Base-by-base conservation (phyloP, 2,888 invertebrate genomes). In the Drosophila eohydei region DNA sequence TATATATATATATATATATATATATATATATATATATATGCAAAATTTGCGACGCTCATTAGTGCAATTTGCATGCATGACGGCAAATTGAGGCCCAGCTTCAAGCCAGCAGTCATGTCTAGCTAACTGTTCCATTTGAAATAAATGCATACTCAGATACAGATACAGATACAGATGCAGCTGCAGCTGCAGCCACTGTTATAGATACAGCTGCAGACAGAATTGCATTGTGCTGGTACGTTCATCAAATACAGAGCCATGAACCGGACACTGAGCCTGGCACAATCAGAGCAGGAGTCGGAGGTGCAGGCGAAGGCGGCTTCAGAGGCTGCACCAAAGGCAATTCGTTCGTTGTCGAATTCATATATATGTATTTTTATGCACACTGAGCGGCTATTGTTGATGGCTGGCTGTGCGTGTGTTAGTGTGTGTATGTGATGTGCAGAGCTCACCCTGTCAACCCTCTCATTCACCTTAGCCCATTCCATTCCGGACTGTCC, bases 11-110 rank as follows among this genome's bases (percentile, higher is more conserved):
- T 83, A n/a, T 26, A 36, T 4, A 26, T 26, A 36, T 4, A 26
- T 40, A 38, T 38, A 38, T 38, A 12, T 54, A 16, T 5, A 44
- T 5, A 6, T 11, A 28, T 16, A 21, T 88, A 88, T 83, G 83
- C 84, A 73, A 87, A 89, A 89, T 87, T 88, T 83, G 76, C 68
- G 62, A 58, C 79, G 82, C 85, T 85, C 89, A 85, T 85, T 85
- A 85, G 89, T 84, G 85, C 88, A 81, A 89, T 89, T 85, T 87
- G 88, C 88, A 89, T 84, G 85, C 85, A 87, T 84, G 89, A 73
- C 68, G 73, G 80, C 85, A 89, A 89, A 87, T 84, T 75, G 80
- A 72, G 82, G 69, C 62, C 71, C 79, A 75, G 69, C 65, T 70
- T 79, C 51, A 61, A 78, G 74, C 78, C 75, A 68, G 26, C 62